These are phyloP conservation scores for Pelmatolapia mariae DNA, from an alignment of 2,113 vertebrate species.

Conservation along the genomic window DNA sequence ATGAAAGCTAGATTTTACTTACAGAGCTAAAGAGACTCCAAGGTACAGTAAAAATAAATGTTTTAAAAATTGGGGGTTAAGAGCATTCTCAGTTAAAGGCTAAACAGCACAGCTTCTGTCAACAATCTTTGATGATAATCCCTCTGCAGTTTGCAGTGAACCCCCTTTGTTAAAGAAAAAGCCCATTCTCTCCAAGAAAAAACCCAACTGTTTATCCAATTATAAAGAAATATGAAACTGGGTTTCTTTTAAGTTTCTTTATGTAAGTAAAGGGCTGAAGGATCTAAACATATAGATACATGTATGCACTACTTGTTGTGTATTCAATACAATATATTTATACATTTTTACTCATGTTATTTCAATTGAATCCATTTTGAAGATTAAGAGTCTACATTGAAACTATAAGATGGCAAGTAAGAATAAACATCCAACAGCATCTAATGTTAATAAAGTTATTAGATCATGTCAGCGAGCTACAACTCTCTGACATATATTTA, in stretches of 20 bases:
- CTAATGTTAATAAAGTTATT: background rate
- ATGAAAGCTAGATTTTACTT: slow-evolving; percentile 15
- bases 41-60: slow-evolving; percentile 8
- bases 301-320: background rate
- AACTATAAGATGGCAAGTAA: background rate
- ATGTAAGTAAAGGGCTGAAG: background rate
- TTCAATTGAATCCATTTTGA: background rate
- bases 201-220: background rate
- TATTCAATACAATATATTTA: background rate
- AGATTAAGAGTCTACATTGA: background rate
- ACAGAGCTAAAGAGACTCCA: background rate
- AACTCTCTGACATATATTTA: background rate
- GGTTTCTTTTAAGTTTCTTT: background rate
- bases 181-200: slow-evolving; percentile 12
- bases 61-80: background rate
- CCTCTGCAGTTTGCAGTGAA: background rate
- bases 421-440: rapidly evolving
- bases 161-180: background rate
- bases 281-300: background rate
- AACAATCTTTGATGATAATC: background rate
- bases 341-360: background rate
- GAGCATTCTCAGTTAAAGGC: slow-evolving; percentile 12
- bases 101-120: background rate
- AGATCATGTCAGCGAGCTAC: background rate
- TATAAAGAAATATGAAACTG: background rate